Evolutionary conservation across 1,140 invertebrate species (phyloP).

Genomic region (Macrotrachela quadricornifera): DNA sequence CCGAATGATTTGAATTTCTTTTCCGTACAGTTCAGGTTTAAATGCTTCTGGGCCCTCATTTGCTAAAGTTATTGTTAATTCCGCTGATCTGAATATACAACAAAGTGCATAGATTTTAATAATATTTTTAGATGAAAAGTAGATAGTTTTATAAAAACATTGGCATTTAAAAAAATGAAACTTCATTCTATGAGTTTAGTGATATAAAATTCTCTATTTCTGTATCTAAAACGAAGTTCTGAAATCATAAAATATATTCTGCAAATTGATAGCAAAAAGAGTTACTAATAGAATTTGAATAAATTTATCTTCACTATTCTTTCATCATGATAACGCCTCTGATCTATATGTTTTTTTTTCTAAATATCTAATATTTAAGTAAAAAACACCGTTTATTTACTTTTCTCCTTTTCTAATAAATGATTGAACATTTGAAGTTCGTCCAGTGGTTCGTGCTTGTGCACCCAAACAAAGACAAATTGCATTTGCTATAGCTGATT

Average conservation of each 20-base stretch:
- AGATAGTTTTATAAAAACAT: neutral
- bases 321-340: too few relatives aligned
- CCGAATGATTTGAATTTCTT: constrained; percentile 49
- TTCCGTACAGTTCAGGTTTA: constrained; percentile 49
- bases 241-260: too few relatives aligned
- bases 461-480: constrained; percentile 64
- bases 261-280: too few relatives aligned
- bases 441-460: constrained; percentile 48
- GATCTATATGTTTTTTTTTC: too few relatives aligned
- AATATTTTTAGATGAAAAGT: neutral
- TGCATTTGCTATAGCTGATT: constrained; percentile 73
- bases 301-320: too few relatives aligned
- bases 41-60: constrained; percentile 51
- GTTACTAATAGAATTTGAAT: too few relatives aligned
- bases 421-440: constrained; percentile 51
- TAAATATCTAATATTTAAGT: too few relatives aligned
- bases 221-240: too few relatives aligned
- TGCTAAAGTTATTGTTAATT: constrained; percentile 12
- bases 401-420: constrained; percentile 30
- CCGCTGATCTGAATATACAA: constrained; percentile 28
- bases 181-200: constrained; percentile 15
- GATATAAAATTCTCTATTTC: too few relatives aligned
- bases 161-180: neutral
- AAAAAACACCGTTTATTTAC: too few relatives aligned
- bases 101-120: too few relatives aligned